Percentiles rank a stretch among this genome's conserved stretches.
Evolutionary conservation across 2,797 vertebrate species (phyloP).

Genomic region (Hypotaenidia philippensis): DNA sequence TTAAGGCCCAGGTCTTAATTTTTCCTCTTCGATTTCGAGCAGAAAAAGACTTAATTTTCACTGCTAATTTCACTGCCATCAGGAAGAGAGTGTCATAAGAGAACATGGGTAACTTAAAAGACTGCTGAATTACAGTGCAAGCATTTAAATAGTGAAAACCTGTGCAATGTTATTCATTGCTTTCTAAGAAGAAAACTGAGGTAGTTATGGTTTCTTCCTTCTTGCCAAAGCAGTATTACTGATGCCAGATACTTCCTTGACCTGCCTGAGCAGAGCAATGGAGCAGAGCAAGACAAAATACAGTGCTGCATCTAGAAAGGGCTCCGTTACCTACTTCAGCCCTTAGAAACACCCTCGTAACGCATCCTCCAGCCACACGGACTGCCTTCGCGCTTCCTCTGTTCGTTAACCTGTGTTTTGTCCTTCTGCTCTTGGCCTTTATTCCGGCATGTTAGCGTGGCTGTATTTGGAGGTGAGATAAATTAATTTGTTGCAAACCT

Average conservation of each 20-base stretch:
- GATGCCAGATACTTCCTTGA: not conserved
- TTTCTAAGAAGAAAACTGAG: not conserved
- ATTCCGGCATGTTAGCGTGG: not conserved
- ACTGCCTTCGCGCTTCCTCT: not conserved
- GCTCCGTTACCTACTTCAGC: not conserved
- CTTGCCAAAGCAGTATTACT: not conserved
- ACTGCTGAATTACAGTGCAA: not conserved
- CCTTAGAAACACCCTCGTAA: not conserved
- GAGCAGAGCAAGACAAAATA: not conserved
- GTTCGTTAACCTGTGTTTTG: conserved; percentile 42
- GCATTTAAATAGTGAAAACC: not conserved
- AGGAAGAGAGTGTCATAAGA: not conserved
- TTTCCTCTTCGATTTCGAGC: not conserved
- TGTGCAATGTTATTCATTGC: not conserved
- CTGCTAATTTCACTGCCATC: not conserved
- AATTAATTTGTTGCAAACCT: conserved; percentile 29
- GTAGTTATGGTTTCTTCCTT: not conserved
- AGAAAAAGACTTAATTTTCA: not conserved
- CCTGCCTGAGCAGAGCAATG: not conserved
- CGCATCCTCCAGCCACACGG: not conserved
- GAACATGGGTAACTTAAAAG: not conserved
- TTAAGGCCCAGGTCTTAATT: not conserved
- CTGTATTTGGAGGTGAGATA: not conserved
- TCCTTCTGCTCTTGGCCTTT: conserved; percentile 18
- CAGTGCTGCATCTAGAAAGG: not conserved